These are phyloP conservation scores for Philopotamus ludificatus DNA, from an alignment of 1,140 invertebrate species.

Conservation along the genomic window DNA sequence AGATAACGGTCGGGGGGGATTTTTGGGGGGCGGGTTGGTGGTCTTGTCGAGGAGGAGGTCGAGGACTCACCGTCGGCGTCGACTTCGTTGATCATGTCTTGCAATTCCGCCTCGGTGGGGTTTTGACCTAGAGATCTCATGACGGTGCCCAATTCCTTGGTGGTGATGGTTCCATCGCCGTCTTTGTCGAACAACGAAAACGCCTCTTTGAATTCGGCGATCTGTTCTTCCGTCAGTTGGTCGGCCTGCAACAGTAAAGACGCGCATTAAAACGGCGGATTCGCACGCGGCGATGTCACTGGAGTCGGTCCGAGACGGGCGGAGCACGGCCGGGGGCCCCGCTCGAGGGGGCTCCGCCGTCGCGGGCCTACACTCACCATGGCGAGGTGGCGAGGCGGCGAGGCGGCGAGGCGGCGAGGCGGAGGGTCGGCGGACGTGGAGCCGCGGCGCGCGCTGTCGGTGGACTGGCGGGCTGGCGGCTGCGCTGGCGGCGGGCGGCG, in stretches of 20 bases:
- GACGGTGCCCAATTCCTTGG: slow-evolving; percentile 98
- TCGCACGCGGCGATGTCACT: background rate
- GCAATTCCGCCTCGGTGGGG: slow-evolving; percentile 98
- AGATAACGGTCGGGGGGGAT: slow-evolving; percentile 33
- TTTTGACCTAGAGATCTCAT: slow-evolving; percentile 99
- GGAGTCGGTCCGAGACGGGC: background rate
- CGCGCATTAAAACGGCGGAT: background rate
- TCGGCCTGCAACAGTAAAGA: slow-evolving; percentile 73
- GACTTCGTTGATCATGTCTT: slow-evolving; percentile 99
- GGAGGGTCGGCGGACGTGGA: background rate
- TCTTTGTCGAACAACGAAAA: slow-evolving; percentile 99
- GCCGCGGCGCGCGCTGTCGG: background rate
- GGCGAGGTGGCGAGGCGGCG: slow-evolving; percentile 58
- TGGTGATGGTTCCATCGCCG: slow-evolving; percentile 99
- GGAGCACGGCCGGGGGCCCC: background rate
- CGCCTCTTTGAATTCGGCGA: slow-evolving; percentile 99
- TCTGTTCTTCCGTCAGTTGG: slow-evolving; percentile 97
- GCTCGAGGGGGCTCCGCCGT: background rate
- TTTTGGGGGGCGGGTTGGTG: background rate
- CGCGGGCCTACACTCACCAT: slow-evolving; percentile 47
- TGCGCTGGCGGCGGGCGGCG: background rate
- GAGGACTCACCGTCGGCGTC: slow-evolving; percentile 95
- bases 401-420: slow-evolving; percentile 52
- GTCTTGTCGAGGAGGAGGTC: no score
- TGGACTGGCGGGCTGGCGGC: no score